Base-by-base conservation (phyloP, 1,140 invertebrate species). In the Philaenus spumarius region DNA sequence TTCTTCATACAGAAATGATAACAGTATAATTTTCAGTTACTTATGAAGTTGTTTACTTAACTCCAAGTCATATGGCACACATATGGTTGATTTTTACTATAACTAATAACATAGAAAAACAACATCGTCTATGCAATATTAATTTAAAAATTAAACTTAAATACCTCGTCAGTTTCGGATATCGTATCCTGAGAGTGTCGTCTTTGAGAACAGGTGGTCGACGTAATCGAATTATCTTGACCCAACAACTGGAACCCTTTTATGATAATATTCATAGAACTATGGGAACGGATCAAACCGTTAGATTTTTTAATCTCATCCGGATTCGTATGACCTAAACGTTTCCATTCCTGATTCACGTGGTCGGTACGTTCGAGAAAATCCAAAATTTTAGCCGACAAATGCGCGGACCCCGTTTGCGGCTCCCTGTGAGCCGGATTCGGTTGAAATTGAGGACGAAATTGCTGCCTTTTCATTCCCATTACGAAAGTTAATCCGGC, bases 271-370 rank as follows among this genome's bases (percentile, higher is more conserved):
- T 89, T 89, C 3, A 85, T 85, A 0, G 84, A 83, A 55, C 85
- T 88, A 26, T 79, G 80, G n/a, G 84, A 85, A 62, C 82, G 79
- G 6, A 79, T 80, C 19, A 83, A 70, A 73, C 57, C 73, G 9
- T 30, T 30, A 30, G 26, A 30, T 30, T 30, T 30, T 74, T 26
- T 66, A 22, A 55, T 66, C 69, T 23, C 72, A 70, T 47, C 50
- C 45, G 35, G 42, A 46, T 26, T 26, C 14, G 20, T 0, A 43
- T 30, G 2, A 54, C 50, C 17, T 62, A 20, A 11, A 23, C 59
- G 63, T 54, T 79, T 75, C 89, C 89, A 92, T 67, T 90, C 87
- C 62, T 92, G 85, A 80, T 89, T 87, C 0, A 90, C 81, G 69
- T 92, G 89, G 70, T 92, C 89, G 2, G 88, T 91, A 53, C 86